These are phyloP conservation scores for Penaeus japonicus DNA, from an alignment of 1,140 invertebrate species.

Conservation along the genomic window DNA sequence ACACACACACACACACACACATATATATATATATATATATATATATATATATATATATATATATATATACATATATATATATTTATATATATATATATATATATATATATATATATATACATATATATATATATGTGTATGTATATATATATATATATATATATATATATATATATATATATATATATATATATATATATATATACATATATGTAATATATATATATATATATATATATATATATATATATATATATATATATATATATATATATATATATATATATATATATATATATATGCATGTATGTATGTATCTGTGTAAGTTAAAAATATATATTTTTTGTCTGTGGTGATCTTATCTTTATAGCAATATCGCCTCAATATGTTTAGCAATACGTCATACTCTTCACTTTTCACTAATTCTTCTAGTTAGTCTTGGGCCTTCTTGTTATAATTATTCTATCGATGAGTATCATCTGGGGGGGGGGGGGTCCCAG, in stretches of 20 bases:
- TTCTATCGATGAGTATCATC: too few relatives aligned
- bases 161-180: background rate
- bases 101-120: background rate
- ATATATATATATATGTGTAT: background rate
- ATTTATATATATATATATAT: background rate
- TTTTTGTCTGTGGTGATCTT: too few relatives aligned
- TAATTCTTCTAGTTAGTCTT: too few relatives aligned
- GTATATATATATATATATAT: background rate
- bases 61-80: too few relatives aligned
- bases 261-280: background rate
- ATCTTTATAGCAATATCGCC: too few relatives aligned
- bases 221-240: conserved; percentile 4
- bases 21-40: too few relatives aligned
- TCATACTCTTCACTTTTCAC: too few relatives aligned
- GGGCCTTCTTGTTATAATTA: too few relatives aligned
- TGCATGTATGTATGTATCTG: background rate
- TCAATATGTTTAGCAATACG: too few relatives aligned
- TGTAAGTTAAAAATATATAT: background rate
- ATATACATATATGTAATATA: conserved; percentile 11
- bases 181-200: background rate
- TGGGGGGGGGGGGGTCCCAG: too few relatives aligned
- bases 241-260: background rate
- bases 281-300: background rate
- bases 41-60: too few relatives aligned
- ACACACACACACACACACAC: too few relatives aligned